These are phyloP conservation scores for Diaphora mendica DNA, from an alignment of 2,888 invertebrate genomes.

Conservation along the genomic window DNA sequence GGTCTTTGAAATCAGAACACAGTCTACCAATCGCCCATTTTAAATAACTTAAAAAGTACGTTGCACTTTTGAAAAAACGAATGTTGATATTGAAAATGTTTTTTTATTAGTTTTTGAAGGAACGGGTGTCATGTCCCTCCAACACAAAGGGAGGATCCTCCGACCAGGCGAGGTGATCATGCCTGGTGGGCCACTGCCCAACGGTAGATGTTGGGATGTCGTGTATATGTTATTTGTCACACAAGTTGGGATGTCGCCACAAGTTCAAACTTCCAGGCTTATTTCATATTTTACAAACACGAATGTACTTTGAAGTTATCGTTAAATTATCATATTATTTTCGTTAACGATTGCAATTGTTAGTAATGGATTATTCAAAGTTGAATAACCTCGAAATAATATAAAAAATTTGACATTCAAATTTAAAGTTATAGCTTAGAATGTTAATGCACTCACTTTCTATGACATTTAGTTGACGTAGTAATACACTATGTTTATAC, in stretches of 20 bases:
- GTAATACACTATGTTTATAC: too few species aligned
- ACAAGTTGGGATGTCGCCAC: too few species aligned
- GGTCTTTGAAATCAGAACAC: constrained; percentile 30
- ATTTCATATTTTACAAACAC: constrained; percentile 38
- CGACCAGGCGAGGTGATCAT: too few species aligned
- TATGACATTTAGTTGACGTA: background rate
- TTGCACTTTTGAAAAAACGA: background rate
- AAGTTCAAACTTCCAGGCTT: background rate
- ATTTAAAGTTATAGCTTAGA: background rate
- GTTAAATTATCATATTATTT: constrained; percentile 9
- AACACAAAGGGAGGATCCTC: too few species aligned
- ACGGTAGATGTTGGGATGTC: too few species aligned
- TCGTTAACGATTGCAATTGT: constrained; percentile 28
- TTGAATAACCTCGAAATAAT: background rate
- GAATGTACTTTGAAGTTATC: constrained; percentile 24
- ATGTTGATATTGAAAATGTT: background rate
- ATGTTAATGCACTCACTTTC: background rate
- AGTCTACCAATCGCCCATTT: constrained; percentile 26
- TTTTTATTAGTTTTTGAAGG: too few species aligned
- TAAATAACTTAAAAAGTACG: constrained; percentile 13
- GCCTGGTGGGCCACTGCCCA: too few species aligned
- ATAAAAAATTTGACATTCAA: background rate
- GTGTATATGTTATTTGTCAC: too few species aligned
- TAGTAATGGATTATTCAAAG: constrained; percentile 8
- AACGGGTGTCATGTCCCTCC: too few species aligned